Conservation (phyloP, 2,797 vertebrate genomes). For the Arctocebus calabarensis region DNA sequence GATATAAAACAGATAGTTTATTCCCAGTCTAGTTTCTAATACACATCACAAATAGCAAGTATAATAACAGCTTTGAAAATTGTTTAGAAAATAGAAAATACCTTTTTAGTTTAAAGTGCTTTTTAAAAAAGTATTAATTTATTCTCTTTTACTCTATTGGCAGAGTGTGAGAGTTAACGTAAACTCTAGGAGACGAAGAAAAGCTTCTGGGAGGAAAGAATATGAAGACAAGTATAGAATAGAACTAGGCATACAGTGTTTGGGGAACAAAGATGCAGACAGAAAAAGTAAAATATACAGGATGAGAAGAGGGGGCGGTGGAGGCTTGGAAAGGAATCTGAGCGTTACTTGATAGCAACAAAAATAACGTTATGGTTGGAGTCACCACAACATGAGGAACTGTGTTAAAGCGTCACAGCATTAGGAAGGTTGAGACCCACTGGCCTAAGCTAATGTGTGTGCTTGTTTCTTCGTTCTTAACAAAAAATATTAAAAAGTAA, state of each 20-base stretch:
- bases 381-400: too few species aligned
- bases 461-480: neutral
- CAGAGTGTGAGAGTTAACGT: neutral
- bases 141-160: neutral
- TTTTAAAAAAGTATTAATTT: neutral
- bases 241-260: neutral
- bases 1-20: neutral
- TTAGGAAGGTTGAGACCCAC: too few species aligned
- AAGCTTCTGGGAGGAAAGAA: neutral
- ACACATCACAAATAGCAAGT: neutral
- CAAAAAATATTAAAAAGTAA: neutral
- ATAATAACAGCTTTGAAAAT: neutral
- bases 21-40: neutral
- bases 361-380: too few species aligned
- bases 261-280: too few species aligned
- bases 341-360: neutral
- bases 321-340: neutral
- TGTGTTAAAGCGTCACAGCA: too few species aligned
- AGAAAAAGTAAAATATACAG: neutral
- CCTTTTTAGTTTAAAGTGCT: neutral
- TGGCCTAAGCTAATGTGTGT: neutral
- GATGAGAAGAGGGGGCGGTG: neutral
- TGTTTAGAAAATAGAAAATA: neutral
- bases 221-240: accelerated
- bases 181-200: neutral